Evolutionary conservation across 2,888 invertebrate genomes (phyloP).

Genomic region (Apoderus coryli): DNA sequence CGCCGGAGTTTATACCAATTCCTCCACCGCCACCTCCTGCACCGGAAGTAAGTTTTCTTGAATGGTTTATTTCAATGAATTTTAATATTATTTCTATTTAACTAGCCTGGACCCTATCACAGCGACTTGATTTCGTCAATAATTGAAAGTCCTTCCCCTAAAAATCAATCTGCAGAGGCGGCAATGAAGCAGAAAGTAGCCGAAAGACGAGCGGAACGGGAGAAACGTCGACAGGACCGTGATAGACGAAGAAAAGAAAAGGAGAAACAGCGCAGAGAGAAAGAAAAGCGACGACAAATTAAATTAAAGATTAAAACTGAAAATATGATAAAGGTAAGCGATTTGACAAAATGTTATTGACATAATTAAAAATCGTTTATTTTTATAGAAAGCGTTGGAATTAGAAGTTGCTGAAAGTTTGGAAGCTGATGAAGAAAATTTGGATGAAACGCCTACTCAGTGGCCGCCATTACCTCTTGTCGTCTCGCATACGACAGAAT

Average conservation of each 20-base stretch:
- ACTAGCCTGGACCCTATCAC: no score
- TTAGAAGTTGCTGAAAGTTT: constrained; percentile 21
- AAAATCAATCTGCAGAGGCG: constrained; percentile 23
- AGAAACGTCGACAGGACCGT: constrained; percentile 27
- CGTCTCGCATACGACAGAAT: constrained; percentile 19
- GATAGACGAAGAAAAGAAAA: constrained; percentile 30
- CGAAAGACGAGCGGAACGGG: constrained; percentile 28
- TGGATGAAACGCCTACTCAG: constrained; percentile 17
- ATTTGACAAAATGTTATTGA: background rate
- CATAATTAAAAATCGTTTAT: constrained; percentile 5
- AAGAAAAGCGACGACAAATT: constrained; percentile 27
- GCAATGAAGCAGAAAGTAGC: constrained; percentile 25
- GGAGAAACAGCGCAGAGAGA: constrained; percentile 28
- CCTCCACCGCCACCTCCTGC: constrained; percentile 13
- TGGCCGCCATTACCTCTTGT: constrained; percentile 27
- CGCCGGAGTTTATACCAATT: constrained; percentile 13
- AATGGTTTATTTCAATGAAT: no score
- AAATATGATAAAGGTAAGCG: constrained; percentile 31
- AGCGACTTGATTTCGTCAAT: no score
- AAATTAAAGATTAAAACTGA: constrained; percentile 30
- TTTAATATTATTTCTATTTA: no score
- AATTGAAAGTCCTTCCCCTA: constrained; percentile 6
- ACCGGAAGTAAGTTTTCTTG: no score
- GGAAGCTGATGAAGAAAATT: constrained; percentile 17
- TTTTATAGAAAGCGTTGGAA: constrained; percentile 23